These are phyloP conservation scores for Pseudomyrmex sp. DNA, from an alignment of 1,140 invertebrate genomes.

Conservation along the genomic window DNA sequence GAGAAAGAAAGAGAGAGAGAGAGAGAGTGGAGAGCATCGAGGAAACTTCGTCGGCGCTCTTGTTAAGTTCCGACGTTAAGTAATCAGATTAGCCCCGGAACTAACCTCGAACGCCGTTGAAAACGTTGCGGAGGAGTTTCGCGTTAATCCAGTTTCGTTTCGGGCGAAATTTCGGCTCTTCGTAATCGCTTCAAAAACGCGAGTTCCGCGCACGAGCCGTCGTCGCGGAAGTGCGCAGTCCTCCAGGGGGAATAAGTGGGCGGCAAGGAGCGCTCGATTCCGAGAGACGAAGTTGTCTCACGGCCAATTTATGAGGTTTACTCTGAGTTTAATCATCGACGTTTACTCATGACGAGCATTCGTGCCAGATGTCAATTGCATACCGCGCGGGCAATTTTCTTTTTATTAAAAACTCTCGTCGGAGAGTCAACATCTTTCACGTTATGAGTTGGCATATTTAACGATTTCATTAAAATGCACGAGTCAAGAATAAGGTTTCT, in stretches of 20 bases:
- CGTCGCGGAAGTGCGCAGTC: background rate
- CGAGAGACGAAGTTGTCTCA: background rate
- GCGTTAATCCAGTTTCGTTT: constrained; percentile 65
- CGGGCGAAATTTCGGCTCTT: constrained; percentile 47
- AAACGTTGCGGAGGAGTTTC: constrained; percentile 56
- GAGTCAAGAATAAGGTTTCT: background rate
- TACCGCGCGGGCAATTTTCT: constrained; percentile 16
- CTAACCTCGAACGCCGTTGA: constrained; percentile 66
- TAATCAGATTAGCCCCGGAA: constrained; percentile 70
- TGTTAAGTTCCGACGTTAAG: constrained; percentile 70
- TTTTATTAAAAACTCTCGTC: constrained; percentile 1
- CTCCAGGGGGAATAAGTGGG: background rate
- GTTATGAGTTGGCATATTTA: background rate
- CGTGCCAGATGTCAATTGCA: background rate
- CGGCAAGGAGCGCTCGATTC: background rate
- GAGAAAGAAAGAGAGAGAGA: background rate
- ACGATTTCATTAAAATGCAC: background rate
- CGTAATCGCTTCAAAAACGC: constrained; percentile 55
- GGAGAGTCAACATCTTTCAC: background rate
- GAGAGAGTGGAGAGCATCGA: constrained; percentile 8
- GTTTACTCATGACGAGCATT: background rate
- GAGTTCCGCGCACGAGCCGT: constrained; percentile 3
- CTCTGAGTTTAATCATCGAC: background rate
- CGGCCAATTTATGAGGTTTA: constrained; percentile 13
- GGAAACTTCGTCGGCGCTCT: constrained; percentile 60